These are phyloP conservation scores for Lagopus leucura DNA, from an alignment of 2,113 vertebrate species.

Conservation along the genomic window DNA sequence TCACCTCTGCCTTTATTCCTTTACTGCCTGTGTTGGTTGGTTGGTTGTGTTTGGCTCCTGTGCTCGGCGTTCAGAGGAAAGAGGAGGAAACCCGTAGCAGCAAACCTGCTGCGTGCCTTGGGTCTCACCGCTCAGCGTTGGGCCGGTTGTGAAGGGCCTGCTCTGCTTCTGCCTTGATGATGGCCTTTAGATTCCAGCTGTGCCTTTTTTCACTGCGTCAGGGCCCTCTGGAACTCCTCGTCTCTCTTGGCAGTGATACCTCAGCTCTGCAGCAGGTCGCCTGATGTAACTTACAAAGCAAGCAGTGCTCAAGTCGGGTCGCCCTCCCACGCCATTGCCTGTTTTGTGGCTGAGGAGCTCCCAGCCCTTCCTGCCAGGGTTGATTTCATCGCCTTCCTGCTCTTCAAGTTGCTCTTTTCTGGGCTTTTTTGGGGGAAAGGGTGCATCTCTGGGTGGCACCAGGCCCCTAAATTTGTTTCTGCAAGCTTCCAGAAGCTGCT, in stretches of 20 bases:
- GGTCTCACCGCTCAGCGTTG: not conserved
- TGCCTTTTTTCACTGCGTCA: not conserved
- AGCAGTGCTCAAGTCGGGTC: too few relatives aligned
- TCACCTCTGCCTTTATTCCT: not conserved
- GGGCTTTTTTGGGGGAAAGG: not conserved
- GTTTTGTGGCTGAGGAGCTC: fast-evolving
- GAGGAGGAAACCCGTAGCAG: not conserved
- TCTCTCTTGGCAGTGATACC: fast-evolving
- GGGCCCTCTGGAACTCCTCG: not conserved
- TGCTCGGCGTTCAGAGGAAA: not conserved
- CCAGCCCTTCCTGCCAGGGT: not conserved
- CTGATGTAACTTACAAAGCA: not conserved
- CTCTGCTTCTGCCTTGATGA: not conserved
- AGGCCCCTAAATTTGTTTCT: not conserved
- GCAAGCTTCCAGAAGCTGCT: not conserved
- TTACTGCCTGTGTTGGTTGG: not conserved
- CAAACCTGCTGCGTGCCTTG: not conserved
- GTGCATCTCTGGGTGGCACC: not conserved
- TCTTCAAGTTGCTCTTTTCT: not conserved
- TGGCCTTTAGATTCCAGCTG: not conserved
- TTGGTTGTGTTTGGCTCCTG: not conserved
- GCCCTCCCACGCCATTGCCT: too few relatives aligned
- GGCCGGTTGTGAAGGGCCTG: not conserved
- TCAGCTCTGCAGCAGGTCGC: not conserved
- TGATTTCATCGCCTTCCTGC: not conserved